A percentile compares a stretch with the other conserved stretches of the same genome.
These are phyloP conservation scores for Meriones psammophilus DNA, from an alignment of 2,797 vertebrate species.

Conservation along the genomic window DNA sequence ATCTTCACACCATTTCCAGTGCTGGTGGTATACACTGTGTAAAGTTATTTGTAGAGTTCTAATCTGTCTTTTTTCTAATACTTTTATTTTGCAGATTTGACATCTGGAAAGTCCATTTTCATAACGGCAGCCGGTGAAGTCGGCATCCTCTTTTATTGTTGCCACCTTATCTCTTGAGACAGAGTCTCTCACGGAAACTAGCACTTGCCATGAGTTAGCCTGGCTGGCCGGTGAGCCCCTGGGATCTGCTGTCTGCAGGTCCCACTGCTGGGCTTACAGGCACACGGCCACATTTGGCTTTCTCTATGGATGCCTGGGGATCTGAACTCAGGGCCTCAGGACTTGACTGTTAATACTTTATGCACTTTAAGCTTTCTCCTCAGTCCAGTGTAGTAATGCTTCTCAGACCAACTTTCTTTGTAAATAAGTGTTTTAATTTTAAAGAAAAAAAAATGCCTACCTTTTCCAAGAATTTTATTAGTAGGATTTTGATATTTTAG, in stretches of 20 bases:
- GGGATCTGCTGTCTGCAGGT: background rate
- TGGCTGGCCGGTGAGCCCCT: background rate
- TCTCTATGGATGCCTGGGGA: background rate
- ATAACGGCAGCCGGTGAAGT: background rate
- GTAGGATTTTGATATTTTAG: background rate
- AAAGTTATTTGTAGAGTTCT: background rate
- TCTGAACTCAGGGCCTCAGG: background rate
- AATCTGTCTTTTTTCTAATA: background rate
- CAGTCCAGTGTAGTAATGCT: background rate
- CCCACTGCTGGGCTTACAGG: background rate
- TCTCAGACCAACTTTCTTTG: background rate
- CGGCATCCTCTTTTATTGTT: no score
- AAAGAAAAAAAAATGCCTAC: background rate
- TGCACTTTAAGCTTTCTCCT: background rate
- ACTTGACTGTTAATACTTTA: background rate
- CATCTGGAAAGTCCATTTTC: background rate
- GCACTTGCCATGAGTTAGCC: background rate
- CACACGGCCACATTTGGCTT: background rate
- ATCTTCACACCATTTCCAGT: background rate
- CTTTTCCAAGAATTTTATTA: background rate
- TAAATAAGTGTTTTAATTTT: background rate
- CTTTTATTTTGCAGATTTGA: background rate
- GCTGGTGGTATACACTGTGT: no score
- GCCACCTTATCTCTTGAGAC: background rate
- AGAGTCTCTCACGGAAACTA: background rate